Conservation (phyloP, 1,140 invertebrate genomes). For the Bombyx mandarina region DNA sequence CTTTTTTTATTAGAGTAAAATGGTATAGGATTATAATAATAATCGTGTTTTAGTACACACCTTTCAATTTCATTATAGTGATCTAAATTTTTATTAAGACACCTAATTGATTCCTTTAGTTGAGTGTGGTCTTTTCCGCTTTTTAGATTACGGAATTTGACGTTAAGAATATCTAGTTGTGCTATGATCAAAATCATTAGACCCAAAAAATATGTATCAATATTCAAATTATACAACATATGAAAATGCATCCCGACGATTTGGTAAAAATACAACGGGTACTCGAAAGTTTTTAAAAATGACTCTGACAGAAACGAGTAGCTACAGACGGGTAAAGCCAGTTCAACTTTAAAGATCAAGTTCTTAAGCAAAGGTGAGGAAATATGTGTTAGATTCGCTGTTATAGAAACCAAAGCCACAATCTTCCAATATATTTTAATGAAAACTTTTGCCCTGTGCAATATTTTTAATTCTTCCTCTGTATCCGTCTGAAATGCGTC, state of each 20-base stretch:
- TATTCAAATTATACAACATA: slow-evolving; percentile 37
- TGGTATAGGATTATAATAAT: too few species aligned
- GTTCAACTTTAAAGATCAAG: slow-evolving; percentile 21
- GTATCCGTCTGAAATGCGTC: slow-evolving; percentile 36
- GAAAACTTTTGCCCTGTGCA: slow-evolving; percentile 33
- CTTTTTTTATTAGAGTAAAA: too few species aligned
- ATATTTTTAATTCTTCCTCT: slow-evolving; percentile 24
- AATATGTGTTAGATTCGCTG: slow-evolving; percentile 30
- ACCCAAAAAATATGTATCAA: slow-evolving; percentile 44
- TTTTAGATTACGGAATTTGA: slow-evolving; percentile 29
- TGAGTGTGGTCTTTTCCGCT: slow-evolving; percentile 9
- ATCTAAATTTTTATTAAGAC: slow-evolving; percentile 32
- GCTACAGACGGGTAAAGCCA: slow-evolving; percentile 31
- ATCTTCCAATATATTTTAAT: slow-evolving; percentile 40
- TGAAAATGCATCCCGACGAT: slow-evolving; percentile 36
- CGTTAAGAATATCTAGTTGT: slow-evolving; percentile 41
- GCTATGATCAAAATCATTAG: slow-evolving; percentile 39
- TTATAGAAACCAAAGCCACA: slow-evolving; percentile 26
- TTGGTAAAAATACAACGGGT: slow-evolving; percentile 44
- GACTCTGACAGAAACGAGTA: slow-evolving; percentile 40
- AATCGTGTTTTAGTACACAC: slow-evolving; percentile 20
- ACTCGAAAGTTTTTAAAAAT: slow-evolving; percentile 23
- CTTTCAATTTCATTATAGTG: slow-evolving; percentile 32
- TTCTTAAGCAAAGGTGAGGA: slow-evolving; percentile 29
- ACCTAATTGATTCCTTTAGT: not conserved